These are phyloP conservation scores for Centropristis striata DNA, from an alignment of 2,113 vertebrate species.

Conservation along the genomic window DNA sequence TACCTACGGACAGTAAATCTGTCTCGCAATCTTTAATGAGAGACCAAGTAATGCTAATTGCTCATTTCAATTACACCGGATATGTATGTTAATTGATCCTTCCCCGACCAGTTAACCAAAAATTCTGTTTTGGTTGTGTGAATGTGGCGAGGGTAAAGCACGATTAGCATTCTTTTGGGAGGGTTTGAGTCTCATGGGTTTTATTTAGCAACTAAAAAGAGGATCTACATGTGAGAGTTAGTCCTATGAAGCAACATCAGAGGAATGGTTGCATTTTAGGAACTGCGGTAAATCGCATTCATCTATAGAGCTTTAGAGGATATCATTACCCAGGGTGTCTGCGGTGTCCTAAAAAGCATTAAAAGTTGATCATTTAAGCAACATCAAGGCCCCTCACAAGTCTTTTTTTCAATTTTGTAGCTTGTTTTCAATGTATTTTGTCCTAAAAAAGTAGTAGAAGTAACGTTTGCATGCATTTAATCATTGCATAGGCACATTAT, in stretches of 20 bases:
- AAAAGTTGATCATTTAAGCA: neutral
- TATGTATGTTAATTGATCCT: slow-evolving; percentile 40
- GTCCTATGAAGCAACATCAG: neutral
- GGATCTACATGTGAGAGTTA: slow-evolving; percentile 5
- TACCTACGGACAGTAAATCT: slow-evolving; percentile 53
- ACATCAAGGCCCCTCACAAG: neutral
- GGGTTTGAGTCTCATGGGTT: neutral
- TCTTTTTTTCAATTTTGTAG: too few species aligned
- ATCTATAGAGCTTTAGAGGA: neutral
- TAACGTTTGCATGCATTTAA: too few species aligned
- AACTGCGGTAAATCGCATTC: neutral
- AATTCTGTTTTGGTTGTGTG: slow-evolving; percentile 40
- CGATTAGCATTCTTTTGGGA: slow-evolving; percentile 39
- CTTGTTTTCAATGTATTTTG: too few species aligned
- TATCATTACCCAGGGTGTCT: neutral
- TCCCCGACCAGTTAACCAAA: slow-evolving; percentile 50
- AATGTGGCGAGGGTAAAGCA: slow-evolving; percentile 16
- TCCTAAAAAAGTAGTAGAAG: too few species aligned
- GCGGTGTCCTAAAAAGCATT: neutral
- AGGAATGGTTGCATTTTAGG: neutral
- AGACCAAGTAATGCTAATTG: slow-evolving; percentile 34
- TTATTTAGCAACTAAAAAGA: slow-evolving; percentile 14
- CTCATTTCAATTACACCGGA: slow-evolving; percentile 35
- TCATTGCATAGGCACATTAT: too few species aligned
- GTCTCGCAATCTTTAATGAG: slow-evolving; percentile 51